These are phyloP conservation scores for Melieria picta DNA, from an alignment of 2,888 invertebrate species.

Conservation along the genomic window DNA sequence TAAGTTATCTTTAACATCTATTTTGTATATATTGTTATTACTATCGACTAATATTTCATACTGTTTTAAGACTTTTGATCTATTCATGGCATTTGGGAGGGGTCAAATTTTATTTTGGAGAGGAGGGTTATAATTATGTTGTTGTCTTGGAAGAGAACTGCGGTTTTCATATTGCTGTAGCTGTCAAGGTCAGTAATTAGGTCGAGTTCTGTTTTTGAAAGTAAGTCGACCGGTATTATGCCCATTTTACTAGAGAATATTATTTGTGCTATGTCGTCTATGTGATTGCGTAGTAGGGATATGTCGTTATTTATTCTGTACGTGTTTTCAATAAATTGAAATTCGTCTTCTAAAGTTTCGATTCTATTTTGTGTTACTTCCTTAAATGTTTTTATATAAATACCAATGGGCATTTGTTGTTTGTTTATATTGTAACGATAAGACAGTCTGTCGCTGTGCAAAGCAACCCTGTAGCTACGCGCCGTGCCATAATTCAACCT, in stretches of 20 bases:
- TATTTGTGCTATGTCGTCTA: not conserved
- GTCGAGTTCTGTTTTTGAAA: constrained; percentile 22
- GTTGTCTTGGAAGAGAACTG: constrained; percentile 25
- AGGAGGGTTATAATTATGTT: constrained; percentile 25
- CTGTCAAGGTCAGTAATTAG: constrained; percentile 26
- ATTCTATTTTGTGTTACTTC: not conserved
- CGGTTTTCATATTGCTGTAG: constrained; percentile 24
- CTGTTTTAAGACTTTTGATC: constrained; percentile 4
- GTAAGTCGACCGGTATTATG: not conserved
- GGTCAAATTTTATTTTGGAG: constrained; percentile 22
- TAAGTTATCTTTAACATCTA: constrained; percentile 25
- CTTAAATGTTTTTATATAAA: not conserved
- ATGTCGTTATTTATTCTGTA: too few species aligned
- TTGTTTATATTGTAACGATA: not conserved
- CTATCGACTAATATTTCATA: constrained; percentile 28
- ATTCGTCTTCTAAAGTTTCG: not conserved
- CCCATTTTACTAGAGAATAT: not conserved
- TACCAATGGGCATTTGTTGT: not conserved
- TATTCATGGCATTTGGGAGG: not conserved
- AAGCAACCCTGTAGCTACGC: accelerated
- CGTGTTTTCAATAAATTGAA: not conserved
- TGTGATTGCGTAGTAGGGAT: not conserved
- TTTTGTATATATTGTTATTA: constrained; percentile 26
- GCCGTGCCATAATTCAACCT: too few species aligned
- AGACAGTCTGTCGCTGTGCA: not conserved